These are phyloP conservation scores for Drosophila robusta DNA, from an alignment of 2,888 invertebrate genomes.

Conservation along the genomic window DNA sequence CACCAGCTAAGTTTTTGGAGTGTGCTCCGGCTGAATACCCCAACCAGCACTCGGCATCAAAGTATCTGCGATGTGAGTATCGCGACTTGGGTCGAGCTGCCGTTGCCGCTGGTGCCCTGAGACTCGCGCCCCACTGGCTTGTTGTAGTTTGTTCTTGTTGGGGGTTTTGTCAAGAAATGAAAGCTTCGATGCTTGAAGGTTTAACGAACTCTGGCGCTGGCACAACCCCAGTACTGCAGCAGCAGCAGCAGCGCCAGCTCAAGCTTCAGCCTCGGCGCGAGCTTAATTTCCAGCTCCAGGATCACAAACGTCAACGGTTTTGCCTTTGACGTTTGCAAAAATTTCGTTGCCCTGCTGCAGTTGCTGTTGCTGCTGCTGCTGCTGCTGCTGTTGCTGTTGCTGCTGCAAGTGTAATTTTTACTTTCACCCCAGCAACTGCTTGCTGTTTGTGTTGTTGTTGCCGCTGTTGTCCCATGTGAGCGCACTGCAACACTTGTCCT, in stretches of 20 bases:
- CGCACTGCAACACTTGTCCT: slow-evolving; percentile 65
- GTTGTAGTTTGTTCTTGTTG: slow-evolving; percentile 51
- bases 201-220: slow-evolving; percentile 66
- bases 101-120: slow-evolving; percentile 25
- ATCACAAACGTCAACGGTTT: slow-evolving; percentile 69
- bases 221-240: slow-evolving; percentile 20
- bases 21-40: slow-evolving; percentile 29
- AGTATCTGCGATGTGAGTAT: slow-evolving; percentile 56
- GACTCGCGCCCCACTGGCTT: slow-evolving; percentile 60
- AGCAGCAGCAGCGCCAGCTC: slow-evolving; percentile 1
- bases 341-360: slow-evolving; percentile 29
- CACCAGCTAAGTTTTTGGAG: slow-evolving; percentile 54
- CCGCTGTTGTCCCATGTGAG: slow-evolving; percentile 53
- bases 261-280: slow-evolving; percentile 17
- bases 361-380: slow-evolving; percentile 11
- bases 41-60: slow-evolving; percentile 49
- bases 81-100: slow-evolving; percentile 52
- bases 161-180: slow-evolving; percentile 63
- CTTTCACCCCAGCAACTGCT: slow-evolving; percentile 68
- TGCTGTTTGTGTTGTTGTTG: slow-evolving; percentile 13
- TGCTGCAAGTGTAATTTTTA: slow-evolving; percentile 71
- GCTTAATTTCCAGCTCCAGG: slow-evolving; percentile 50
- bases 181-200: slow-evolving; percentile 76
- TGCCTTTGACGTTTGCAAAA: slow-evolving; percentile 58
- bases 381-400: slow-evolving; percentile 17